A percentile compares a stretch with the other conserved stretches of the same genome.
phyloP scores from a whole-genome alignment of 2,113 vertebrate genomes.

The Donacobius atricapilla region DNA sequence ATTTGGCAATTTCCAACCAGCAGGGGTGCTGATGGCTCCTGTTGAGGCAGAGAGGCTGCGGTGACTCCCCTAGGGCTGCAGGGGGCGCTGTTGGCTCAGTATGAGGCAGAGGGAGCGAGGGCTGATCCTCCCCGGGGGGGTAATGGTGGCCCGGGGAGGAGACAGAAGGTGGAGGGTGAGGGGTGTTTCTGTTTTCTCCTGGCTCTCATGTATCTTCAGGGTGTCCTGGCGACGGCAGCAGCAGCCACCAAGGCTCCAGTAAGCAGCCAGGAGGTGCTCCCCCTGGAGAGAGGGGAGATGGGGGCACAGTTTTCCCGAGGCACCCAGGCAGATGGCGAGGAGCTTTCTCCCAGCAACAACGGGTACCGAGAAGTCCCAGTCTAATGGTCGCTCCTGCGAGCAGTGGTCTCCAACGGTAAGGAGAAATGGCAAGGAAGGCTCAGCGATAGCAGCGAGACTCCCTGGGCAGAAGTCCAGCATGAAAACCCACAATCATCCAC shows the following conservation, averaged over 20 bases:
- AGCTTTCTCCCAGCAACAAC: neutral
- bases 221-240: neutral
- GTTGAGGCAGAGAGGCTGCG: neutral
- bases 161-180: too few relatives aligned
- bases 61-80: neutral
- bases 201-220: neutral
- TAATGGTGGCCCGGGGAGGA: neutral
- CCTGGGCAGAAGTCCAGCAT: neutral
- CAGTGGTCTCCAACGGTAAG: too few relatives aligned
- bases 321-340: neutral
- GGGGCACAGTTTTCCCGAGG: neutral
- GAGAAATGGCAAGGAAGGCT: neutral
- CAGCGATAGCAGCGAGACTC: neutral
- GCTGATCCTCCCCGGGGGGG: neutral
- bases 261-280: neutral
- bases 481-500: rapidly evolving
- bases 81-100: neutral
- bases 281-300: too few relatives aligned
- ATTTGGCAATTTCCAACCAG: neutral
- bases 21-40: neutral
- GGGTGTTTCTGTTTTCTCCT: neutral
- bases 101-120: neutral
- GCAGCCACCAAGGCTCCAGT: too few relatives aligned
- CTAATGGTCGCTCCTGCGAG: rapidly evolving
- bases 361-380: neutral